Conservation (phyloP, 2,797 vertebrate species). For the Fratercula arctica region DNA sequence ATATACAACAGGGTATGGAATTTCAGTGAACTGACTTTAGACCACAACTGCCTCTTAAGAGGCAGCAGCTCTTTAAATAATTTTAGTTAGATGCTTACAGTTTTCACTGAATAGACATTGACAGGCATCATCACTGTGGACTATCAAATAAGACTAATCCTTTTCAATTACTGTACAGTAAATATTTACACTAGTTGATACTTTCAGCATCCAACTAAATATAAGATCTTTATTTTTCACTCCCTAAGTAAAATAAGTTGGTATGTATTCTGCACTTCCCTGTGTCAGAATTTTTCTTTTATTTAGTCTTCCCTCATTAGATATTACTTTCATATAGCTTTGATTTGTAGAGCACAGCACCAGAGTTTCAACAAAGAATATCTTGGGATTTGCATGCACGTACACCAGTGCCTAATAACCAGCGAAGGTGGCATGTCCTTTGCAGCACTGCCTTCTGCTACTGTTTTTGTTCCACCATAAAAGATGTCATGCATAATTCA, state of each 20-base stretch:
- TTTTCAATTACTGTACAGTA: conserved; percentile 9
- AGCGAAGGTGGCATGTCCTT: not conserved
- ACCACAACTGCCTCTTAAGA: not conserved
- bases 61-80: not conserved
- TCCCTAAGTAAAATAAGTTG: not conserved
- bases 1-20: not conserved
- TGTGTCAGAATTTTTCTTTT: not conserved
- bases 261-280: not conserved
- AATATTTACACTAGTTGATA: conserved; percentile 15
- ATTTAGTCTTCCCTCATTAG: conserved; percentile 34
- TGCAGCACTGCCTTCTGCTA: conserved; percentile 34
- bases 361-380: conserved; percentile 37
- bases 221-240: not conserved
- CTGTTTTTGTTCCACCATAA: conserved; percentile 52
- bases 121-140: not conserved
- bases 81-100: not conserved
- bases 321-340: conserved; percentile 21
- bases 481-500: conserved; percentile 61
- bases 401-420: conserved; percentile 33
- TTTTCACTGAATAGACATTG: not conserved
- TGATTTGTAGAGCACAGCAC: conserved; percentile 7
- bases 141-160: conserved; percentile 21
- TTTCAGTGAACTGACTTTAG: not conserved
- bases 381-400: conserved; percentile 10
- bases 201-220: not conserved